Evolutionary conservation across 2,888 invertebrate species (phyloP), one percentile per base, ranked within the genome.

Genomic region (Arenicola marina): DNA sequence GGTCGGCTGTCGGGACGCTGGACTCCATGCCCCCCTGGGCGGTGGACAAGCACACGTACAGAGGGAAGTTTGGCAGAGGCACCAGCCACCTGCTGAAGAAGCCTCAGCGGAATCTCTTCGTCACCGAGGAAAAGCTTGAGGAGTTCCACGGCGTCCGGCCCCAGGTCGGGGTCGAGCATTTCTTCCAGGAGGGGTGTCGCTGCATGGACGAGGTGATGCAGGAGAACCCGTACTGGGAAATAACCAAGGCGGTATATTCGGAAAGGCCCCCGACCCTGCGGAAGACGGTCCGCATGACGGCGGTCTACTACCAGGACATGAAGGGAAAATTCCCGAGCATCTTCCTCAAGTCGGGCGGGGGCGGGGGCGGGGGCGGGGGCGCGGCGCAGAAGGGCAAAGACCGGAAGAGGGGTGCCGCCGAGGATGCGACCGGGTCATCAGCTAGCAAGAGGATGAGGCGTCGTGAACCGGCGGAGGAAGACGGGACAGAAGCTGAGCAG

Each of bases 21-120:
- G 53, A 7, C 1, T 15, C 44, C 26, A 61, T 64, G 64, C 64
- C 64, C 2, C 21, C 26, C 1, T 64, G 64, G 64, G 64, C 64
- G 3, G 64, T 64, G 7, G 64, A 64, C 48, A 64, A 64, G 31
- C 64, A 64, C 54, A 64, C 64, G 31, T 64, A 53, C 54, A 34
- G 64, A 15, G 64, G 64, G 15, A 64, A 64, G 32, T 57, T 46
- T 33, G 64, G 64, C 15, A 56, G 51, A 24, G 57, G 34, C 15
- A 57, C 57, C 2, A 32, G 29, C 18, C 51, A 32, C 44, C 45
- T 63, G n/a, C 24, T 63, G 24, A 56, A 60, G 21, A 59, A 63
- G 55, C 46, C 33, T 7, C 33, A 32, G 3, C 15, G 7, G 15
- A 4, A 15, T 7, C 43, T 38, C 4, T 44, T 44, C 11, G 44